phyloP scores from a whole-genome alignment of 2,113 vertebrate species.

The Paradisaea rubra region DNA sequence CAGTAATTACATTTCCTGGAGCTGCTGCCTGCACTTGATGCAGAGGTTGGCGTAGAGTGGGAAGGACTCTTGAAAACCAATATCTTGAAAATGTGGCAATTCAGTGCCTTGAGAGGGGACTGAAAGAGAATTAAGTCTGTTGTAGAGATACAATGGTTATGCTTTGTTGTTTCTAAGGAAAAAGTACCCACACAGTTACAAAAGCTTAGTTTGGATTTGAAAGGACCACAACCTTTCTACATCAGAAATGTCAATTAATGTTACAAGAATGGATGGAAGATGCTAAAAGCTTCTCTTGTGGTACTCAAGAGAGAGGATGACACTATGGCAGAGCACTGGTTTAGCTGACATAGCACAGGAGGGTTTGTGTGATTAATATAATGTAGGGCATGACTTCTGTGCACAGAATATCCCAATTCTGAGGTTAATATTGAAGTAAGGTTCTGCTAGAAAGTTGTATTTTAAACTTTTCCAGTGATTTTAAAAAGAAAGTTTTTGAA shows the following conservation, averaged over 20 bases:
- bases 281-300: background rate
- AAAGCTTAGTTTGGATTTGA: background rate
- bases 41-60: background rate
- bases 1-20: constrained; percentile 46
- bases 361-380: background rate
- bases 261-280: background rate
- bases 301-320: background rate
- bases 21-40: background rate
- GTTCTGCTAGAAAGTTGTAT: background rate
- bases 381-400: background rate
- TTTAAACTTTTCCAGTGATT: background rate
- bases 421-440: background rate
- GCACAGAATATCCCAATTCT: background rate
- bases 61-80: background rate
- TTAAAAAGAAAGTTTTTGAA: background rate
- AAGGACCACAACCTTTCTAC: background rate
- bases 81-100: background rate
- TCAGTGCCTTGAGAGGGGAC: background rate
- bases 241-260: background rate
- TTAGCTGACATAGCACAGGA: background rate
- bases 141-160: background rate
- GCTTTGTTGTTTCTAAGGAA: background rate
- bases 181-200: background rate
- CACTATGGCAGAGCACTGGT: background rate
- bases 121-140: background rate